Evolutionary conservation across 2,888 invertebrate genomes (phyloP).

Genomic region (Odontocolon sp.): DNA sequence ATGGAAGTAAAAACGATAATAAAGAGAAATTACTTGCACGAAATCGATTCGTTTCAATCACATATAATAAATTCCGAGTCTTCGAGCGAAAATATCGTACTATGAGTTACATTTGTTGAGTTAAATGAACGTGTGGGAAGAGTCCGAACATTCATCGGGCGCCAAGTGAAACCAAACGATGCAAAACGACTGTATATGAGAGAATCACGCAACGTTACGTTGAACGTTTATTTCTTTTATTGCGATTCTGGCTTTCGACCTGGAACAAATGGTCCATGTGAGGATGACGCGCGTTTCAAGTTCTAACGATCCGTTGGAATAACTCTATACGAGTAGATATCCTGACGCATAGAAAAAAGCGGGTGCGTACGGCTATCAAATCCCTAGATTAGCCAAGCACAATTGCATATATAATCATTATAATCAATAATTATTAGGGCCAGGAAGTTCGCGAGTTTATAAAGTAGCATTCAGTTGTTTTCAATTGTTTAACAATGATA

Average conservation of each 20-base stretch:
- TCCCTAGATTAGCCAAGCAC: too few species aligned
- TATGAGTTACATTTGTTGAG: conserved; percentile 36
- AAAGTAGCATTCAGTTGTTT: too few species aligned
- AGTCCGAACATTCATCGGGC: conserved; percentile 14
- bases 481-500: too few species aligned
- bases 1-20: too few species aligned
- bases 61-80: not conserved
- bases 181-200: conserved; percentile 46
- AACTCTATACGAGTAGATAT: not conserved
- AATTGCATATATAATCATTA: too few species aligned
- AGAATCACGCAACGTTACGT: conserved; percentile 46
- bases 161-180: conserved; percentile 41
- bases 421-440: too few species aligned
- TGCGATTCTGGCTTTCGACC: conserved; percentile 15
- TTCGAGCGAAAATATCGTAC: not conserved
- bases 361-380: not conserved
- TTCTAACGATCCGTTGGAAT: conserved; percentile 17
- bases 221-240: conserved; percentile 52
- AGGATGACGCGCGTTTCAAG: conserved; percentile 24
- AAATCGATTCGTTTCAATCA: not conserved
- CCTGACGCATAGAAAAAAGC: not conserved
- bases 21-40: not conserved
- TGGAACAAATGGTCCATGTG: conserved; percentile 50
- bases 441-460: too few species aligned
- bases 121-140: conserved; percentile 43